Base-by-base conservation (phyloP, 1,140 invertebrate genomes). In the Diabrotica undecimpunctata region DNA sequence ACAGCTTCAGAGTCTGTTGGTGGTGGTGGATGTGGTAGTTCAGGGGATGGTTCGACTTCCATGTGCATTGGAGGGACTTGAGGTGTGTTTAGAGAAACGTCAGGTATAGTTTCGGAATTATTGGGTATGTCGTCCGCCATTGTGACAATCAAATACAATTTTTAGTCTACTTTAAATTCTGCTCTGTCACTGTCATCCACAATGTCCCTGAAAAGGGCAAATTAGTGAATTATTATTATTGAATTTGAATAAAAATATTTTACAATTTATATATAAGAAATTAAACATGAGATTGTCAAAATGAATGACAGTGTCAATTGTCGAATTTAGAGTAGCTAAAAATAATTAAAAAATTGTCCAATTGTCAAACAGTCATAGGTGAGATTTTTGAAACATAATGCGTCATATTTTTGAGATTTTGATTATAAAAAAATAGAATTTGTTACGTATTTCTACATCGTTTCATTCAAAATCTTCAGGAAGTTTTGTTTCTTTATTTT, bases 111-210 rank as follows among this genome's bases (percentile, higher is more conserved):
- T n/a, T 62, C 69, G 37, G 58, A 56, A 62, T 68, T 59, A 37
- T 68, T 68, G 53, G 74, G 67, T 59, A 70, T 70, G 56, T 74
- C 73, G 68, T 76, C 75, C 25, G 75, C 75, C 75, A 76, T 76
- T 53, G n/a, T 53, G 35, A 37, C 51, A 54, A 25, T 10, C n/a
- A n/a, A n/a, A 36, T 52, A 35, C 38, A 39, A 37, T n/a, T 14
- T 50, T 35, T 54, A 12, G 52, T 46, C 60, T 54, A 53, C 52
- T 14, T 39, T 62, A 54, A 62, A 62, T 11, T 62, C 60, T 25
- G 50, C 60, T 53, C 11, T 53, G 60, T 62, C 60, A 62, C 60
- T 62, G 60, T 62, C 60, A 62, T 53, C 60, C 60, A 54, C n/a
- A 60, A 62, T 62, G 60, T 62, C 60, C 60, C 60, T 62, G 52